Base-by-base conservation (phyloP, 2,888 invertebrate genomes). In the Nipponacmea schrenckii region DNA sequence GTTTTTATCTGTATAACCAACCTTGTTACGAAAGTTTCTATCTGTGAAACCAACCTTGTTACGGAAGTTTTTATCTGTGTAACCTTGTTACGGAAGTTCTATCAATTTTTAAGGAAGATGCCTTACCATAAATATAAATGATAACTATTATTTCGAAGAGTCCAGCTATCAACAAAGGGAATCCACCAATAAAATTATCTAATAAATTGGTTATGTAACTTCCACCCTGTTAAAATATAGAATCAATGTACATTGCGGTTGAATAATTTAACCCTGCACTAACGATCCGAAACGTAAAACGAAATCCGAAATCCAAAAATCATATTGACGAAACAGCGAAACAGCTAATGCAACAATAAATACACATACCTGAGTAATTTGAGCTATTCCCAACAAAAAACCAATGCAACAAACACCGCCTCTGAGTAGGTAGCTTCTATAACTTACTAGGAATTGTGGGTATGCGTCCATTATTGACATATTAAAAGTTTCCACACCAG, bases 181-280 rank as follows among this genome's bases (percentile, higher is more conserved):
- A 89, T 1, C 88, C 87, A 44, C 86, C 85, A 1, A 86, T 80
- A 77, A 83, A 87, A 12, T 76, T 77, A 77, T 89, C 88, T 70
- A 88, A 81, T 27, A 89, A 67, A 63, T 86, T 83, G n/a, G 89
- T 79, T 24, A 89, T 76, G 74, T 88, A 89, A 71, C 86, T 85
- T 39, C 89, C 89, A 63, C 87, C 86, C 89, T 88, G 77, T 31
- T 75, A 93, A 93, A 80, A 46, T 15, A 20, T 4, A 20, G 10
- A 45, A 26, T 12, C 12, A 56, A 24, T 48, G 17, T 5, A 15
- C n/a, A n/a, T n/a, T n/a, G n/a, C n/a, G 48, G 48, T 48, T 48
- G n/a, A 48, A 48, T 15, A 31, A 4, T 20, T 10, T 5, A 56
- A n/a, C n/a, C n/a, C n/a, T n/a, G n/a, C n/a, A n/a, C n/a, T n/a